A percentile compares a stretch with the other conserved stretches of the same genome.
Evolutionary conservation across 2,888 invertebrate species (phyloP).

Genomic region (Hydriomena furcata): DNA sequence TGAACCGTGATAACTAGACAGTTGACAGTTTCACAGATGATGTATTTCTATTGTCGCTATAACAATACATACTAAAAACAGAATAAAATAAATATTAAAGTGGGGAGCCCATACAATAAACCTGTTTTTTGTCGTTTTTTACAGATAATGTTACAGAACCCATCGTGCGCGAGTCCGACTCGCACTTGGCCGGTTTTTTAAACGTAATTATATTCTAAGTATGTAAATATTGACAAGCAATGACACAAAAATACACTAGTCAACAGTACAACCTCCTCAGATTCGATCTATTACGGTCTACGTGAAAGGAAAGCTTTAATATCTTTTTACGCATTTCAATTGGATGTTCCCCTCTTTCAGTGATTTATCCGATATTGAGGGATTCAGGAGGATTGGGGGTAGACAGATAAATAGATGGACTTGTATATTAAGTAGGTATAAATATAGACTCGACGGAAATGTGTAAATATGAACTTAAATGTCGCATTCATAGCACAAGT

Average conservation of each 20-base stretch:
- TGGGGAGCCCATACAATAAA: too few relatives aligned
- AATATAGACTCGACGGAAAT: not conserved
- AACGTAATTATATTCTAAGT: too few relatives aligned
- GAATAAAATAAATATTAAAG: too few relatives aligned
- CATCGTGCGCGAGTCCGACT: too few relatives aligned
- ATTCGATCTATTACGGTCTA: conserved; percentile 8
- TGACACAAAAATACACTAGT: not conserved
- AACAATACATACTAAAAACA: too few relatives aligned
- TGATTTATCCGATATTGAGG: conserved; percentile 28
- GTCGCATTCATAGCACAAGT: not conserved
- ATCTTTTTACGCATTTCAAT: conserved; percentile 30
- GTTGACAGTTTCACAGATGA: too few relatives aligned
- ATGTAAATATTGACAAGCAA: not conserved
- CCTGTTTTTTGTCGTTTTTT: too few relatives aligned
- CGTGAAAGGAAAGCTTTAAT: conserved; percentile 8
- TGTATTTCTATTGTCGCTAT: too few relatives aligned
- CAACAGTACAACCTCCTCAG: not conserved
- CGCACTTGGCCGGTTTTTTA: too few relatives aligned
- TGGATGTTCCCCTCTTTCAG: conserved; percentile 11
- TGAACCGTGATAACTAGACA: too few relatives aligned
- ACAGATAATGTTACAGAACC: too few relatives aligned
- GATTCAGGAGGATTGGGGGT: conserved; percentile 14
- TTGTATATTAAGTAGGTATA: not conserved
- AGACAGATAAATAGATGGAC: conserved; percentile 11
- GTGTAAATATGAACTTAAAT: not conserved